Evolutionary conservation across 2,888 invertebrate genomes (phyloP).

Genomic region (Endomychus coccineus): DNA sequence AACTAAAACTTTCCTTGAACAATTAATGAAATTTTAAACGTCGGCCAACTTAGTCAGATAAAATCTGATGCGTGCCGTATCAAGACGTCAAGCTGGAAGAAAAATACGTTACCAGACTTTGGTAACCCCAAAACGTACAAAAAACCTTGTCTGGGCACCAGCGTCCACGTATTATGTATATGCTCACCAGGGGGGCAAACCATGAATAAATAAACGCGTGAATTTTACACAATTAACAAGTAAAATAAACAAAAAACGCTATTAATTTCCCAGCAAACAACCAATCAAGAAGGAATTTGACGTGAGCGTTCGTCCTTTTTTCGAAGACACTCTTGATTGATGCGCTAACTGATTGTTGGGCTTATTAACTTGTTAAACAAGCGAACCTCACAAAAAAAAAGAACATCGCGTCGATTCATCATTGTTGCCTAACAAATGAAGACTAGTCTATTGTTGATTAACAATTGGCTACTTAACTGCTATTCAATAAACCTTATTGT

Average conservation of each 20-base stretch:
- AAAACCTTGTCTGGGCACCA: constrained; percentile 29
- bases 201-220: constrained; percentile 48
- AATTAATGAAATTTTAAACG: too few relatives aligned
- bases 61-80: too few relatives aligned
- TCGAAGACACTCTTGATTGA: constrained; percentile 37
- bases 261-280: constrained; percentile 43
- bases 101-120: constrained; percentile 33
- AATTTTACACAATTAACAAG: constrained; percentile 48
- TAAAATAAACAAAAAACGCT: constrained; percentile 44
- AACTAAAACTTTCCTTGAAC: too few relatives aligned
- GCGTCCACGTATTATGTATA: constrained; percentile 38
- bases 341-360: constrained; percentile 43
- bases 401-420: constrained; percentile 36
- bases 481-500: constrained; percentile 23
- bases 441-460: constrained; percentile 37
- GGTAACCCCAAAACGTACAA: constrained; percentile 28
- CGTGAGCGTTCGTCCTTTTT: constrained; percentile 25
- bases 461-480: constrained; percentile 38
- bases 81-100: constrained; percentile 37
- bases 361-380: constrained; percentile 45
- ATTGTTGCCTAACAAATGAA: constrained; percentile 39
- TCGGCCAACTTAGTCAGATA: too few relatives aligned
- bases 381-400: constrained; percentile 29
- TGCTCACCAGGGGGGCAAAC: constrained; percentile 40
- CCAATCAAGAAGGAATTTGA: constrained; percentile 44